Evolutionary conservation across 2,888 invertebrate genomes (phyloP).

Genomic region (Orthosia gothica): DNA sequence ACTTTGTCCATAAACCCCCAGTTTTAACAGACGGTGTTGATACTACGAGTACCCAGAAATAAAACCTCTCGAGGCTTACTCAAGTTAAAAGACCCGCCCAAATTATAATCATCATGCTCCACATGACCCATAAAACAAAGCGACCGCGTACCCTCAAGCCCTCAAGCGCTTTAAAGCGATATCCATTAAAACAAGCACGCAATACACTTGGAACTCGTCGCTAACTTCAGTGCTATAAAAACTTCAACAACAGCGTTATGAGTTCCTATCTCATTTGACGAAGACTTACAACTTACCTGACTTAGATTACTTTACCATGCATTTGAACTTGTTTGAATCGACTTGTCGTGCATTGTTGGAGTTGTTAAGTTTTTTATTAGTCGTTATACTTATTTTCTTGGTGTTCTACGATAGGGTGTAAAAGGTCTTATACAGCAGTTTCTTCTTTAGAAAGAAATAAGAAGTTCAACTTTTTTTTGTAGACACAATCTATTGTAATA

Average conservation of each 20-base stretch:
- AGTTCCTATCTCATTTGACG: slow-evolving; percentile 53
- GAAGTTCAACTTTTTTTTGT: no score
- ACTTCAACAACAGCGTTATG: slow-evolving; percentile 62
- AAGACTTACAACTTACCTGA: slow-evolving; percentile 56
- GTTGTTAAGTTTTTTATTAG: neutral
- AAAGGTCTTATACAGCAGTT: neutral
- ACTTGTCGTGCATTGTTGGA: slow-evolving; percentile 1
- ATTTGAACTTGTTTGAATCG: slow-evolving; percentile 11
- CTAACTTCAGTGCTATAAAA: slow-evolving; percentile 56
- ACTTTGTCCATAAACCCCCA: neutral
- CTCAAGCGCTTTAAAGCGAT: slow-evolving; percentile 61
- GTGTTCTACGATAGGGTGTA: neutral
- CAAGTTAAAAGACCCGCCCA: neutral
- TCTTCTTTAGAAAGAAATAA: no score
- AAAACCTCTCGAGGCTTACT: neutral
- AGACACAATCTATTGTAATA: no score
- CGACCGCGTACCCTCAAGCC: slow-evolving; percentile 29
- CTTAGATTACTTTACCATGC: slow-evolving; percentile 38
- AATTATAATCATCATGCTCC: slow-evolving; percentile 37
- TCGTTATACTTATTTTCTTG: neutral
- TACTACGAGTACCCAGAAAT: neutral
- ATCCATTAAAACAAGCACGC: slow-evolving; percentile 60
- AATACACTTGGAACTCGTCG: slow-evolving; percentile 45
- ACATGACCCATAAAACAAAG: slow-evolving; percentile 40
- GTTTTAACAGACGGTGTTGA: neutral